Evolutionary conservation across 2,797 vertebrate genomes (phyloP), one percentile per base, ranked within the genome.

Genomic region (Gallinago solitaria): DNA sequence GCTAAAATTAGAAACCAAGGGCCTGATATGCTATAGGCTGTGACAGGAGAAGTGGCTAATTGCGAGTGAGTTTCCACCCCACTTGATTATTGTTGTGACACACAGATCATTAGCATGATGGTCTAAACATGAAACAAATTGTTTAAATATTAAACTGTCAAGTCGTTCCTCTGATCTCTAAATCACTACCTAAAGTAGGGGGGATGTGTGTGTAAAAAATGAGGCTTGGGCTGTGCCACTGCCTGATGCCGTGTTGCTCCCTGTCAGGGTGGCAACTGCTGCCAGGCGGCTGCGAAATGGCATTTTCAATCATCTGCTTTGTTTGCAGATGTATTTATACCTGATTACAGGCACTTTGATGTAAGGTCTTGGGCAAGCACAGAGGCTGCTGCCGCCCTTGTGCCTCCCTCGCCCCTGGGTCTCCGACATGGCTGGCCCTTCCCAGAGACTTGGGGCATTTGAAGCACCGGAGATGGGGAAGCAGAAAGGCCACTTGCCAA

Each of bases 41-140:
- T 94, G 89, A 90, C 85, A 94, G 68, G 73, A 92, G 67, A 95
- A 68, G 43, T 41, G 43, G 77, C 67, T 88, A 94, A 93, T 89
- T 96, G 70, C 77, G 59, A 74, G 24, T 9, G 5, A 87, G 56
- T 25, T 93, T 88, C 74, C 53, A 74, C 70, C 64, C 60, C 17
- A 43, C 83, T 95, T 93, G 95, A 95, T 95, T 93, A 89, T 47
- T 95, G 77, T 90, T 93, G 83, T 94, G 92, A 90, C 91, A 94
- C 32, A 35, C 5, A 43, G 63, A 91, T 94, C 80, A 56, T 95
- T 93, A 91, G 53, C 5, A 5, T 83, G 87, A 43, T 76, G 45
- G 24, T 50, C 70, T 89, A 84, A 95, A 89, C 47, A 80, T 59
- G 74, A 95, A 90, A 82, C 47, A 93, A 81, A 33, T 74, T 90